Conservation (phyloP, 1,140 invertebrate species). For the Mizuhopecten yessoensis region DNA sequence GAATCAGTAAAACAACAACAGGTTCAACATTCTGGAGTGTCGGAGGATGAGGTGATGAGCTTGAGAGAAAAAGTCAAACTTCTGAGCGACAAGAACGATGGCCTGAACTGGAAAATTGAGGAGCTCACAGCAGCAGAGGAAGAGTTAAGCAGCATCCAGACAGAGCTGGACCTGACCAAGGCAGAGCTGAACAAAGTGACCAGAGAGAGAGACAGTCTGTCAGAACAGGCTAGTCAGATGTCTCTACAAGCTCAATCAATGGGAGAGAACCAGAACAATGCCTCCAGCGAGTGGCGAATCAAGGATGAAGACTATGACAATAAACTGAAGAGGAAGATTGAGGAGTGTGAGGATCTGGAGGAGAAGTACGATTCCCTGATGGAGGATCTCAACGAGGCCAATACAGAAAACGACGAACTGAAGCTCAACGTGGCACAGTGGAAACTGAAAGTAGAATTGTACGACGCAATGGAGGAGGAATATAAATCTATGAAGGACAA, state of each 20-base stretch:
- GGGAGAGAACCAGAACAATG: slow-evolving; percentile 23
- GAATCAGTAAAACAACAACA: slow-evolving; percentile 42
- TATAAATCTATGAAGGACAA: not conserved
- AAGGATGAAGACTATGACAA: slow-evolving; percentile 18
- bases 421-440: not conserved
- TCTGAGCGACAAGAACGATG: slow-evolving; percentile 71
- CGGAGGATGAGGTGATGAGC: slow-evolving; percentile 6
- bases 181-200: slow-evolving; percentile 44
- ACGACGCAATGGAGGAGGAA: slow-evolving; percentile 2
- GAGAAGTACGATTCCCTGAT: not conserved
- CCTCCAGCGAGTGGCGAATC: not conserved
- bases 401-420: not conserved
- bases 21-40: slow-evolving; percentile 49
- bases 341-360: slow-evolving; percentile 8
- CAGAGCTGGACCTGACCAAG: slow-evolving; percentile 57
- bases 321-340: slow-evolving; percentile 30
- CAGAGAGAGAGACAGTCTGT: slow-evolving; percentile 25
- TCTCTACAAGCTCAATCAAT: not conserved
- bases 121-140: slow-evolving; percentile 74
- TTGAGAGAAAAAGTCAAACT: slow-evolving; percentile 57
- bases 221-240: not conserved
- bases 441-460: not conserved
- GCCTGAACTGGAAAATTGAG: slow-evolving; percentile 77
- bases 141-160: slow-evolving; percentile 70
- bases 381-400: slow-evolving; percentile 43